phyloP scores from a whole-genome alignment of 2,797 vertebrate species.

The Toxotes lorentzi region DNA sequence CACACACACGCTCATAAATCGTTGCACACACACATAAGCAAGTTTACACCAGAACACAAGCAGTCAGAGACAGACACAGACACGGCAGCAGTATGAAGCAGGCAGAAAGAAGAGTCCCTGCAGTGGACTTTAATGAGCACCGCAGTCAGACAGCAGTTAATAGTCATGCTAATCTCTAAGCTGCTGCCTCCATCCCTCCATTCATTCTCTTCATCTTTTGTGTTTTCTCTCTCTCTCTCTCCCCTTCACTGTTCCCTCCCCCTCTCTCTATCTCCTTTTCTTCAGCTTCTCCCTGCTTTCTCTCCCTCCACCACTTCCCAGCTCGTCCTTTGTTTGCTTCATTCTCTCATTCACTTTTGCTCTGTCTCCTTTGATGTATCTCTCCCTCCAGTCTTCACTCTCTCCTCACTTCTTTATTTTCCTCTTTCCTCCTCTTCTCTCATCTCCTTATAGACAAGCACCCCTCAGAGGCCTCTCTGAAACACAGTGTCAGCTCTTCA shows the following conservation, averaged over 20 bases:
- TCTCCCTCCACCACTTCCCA: background rate
- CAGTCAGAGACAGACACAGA: background rate
- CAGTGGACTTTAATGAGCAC: conserved; percentile 68
- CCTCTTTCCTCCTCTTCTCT: conserved; percentile 12
- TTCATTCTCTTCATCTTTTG: conserved; percentile 20
- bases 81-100: conserved; percentile 27
- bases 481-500: conserved; percentile 44
- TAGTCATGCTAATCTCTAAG: conserved; percentile 65
- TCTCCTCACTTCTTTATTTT: conserved; percentile 18
- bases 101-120: conserved; percentile 28
- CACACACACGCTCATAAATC: background rate
- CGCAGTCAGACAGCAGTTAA: conserved; percentile 64
- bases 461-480: conserved; percentile 36
- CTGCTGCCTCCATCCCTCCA: conserved; percentile 52
- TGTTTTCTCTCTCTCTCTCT: conserved; percentile 7
- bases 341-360: background rate
- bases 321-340: conserved; percentile 10
- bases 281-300: background rate
- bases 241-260: background rate
- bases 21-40: background rate
- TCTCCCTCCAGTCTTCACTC: background rate
- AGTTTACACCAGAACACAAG: background rate
- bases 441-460: conserved; percentile 31
- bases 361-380: background rate
- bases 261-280: background rate